phyloP scores from a whole-genome alignment of 2,888 invertebrate species.

The Dromius quadrimaculatus region DNA sequence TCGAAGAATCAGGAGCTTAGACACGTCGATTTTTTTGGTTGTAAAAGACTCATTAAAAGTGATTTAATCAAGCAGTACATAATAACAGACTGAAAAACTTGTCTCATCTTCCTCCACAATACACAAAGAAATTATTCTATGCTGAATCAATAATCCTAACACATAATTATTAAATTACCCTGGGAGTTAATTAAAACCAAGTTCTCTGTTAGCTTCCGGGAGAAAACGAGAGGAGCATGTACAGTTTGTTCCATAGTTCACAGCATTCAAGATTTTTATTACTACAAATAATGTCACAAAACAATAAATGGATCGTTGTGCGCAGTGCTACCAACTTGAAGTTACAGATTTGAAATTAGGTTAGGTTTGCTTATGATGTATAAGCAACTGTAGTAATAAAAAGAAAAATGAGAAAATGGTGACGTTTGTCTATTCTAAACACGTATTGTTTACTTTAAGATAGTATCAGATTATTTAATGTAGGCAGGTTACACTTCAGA shows the following conservation, averaged over 20 bases:
- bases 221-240: not conserved
- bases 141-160: constrained; percentile 9
- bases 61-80: too few relatives aligned
- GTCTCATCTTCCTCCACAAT: not conserved
- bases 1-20: too few relatives aligned
- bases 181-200: not conserved
- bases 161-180: constrained; percentile 3
- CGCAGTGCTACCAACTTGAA: not conserved
- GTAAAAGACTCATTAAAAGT: too few relatives aligned
- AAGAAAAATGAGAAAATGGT: not conserved
- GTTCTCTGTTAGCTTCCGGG: not conserved
- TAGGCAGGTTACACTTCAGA: constrained; percentile 9
- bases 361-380: not conserved
- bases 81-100: too few relatives aligned
- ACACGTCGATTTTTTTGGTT: too few relatives aligned
- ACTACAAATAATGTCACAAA: too few relatives aligned
- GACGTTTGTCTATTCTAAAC: not conserved
- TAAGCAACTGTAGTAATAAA: not conserved
- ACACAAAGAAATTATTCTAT: not conserved
- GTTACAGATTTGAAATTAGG: not conserved
- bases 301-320: too few relatives aligned
- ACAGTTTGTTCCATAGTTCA: not conserved
- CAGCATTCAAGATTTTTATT: too few relatives aligned
- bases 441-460: constrained; percentile 14
- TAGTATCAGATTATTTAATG: constrained; percentile 2